Percentiles rank a stretch among this genome's conserved stretches.
phyloP scores from a whole-genome alignment of 1,140 invertebrate genomes.

The Drosophila ogumai region DNA sequence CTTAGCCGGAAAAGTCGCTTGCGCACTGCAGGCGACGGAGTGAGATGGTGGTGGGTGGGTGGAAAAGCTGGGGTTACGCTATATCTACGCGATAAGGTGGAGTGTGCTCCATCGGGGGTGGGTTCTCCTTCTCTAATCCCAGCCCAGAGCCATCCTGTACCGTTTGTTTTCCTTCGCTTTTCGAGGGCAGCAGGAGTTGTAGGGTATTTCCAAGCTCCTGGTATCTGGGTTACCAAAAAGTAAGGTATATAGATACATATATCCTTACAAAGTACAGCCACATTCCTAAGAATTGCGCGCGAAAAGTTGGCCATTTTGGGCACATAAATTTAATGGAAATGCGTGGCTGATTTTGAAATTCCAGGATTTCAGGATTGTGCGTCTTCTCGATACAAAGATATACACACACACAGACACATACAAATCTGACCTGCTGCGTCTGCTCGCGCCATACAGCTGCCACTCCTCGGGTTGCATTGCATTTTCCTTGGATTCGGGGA shows the following conservation, averaged over 20 bases:
- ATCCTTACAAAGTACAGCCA: conserved; percentile 16
- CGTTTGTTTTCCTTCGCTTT: conserved; percentile 16
- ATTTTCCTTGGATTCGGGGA: conserved; percentile 55
- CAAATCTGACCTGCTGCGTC: conserved; percentile 71
- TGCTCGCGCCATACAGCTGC: conserved; percentile 61
- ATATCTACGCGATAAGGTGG: conserved; percentile 38
- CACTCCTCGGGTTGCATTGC: conserved; percentile 37
- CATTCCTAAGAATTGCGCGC: conserved; percentile 53
- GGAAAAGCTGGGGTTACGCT: conserved; percentile 36
- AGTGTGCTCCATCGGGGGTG: conserved; percentile 16
- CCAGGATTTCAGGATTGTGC: conserved; percentile 17
- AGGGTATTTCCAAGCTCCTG: conserved; percentile 16
- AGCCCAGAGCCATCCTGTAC: background rate
- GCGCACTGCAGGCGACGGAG: conserved; percentile 27
- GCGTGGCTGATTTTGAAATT: conserved; percentile 35
- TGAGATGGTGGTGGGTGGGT: conserved; percentile 12
- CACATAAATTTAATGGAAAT: conserved; percentile 31
- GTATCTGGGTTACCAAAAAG: conserved; percentile 34
- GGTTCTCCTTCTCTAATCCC: conserved; percentile 28
- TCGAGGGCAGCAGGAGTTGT: conserved; percentile 10
- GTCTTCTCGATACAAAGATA: conserved; percentile 18
- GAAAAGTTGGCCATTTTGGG: conserved; percentile 51
- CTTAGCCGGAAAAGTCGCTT: conserved; percentile 42
- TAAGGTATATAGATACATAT: background rate
- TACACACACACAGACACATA: background rate